phyloP scores from a whole-genome alignment of 2,113 vertebrate species.

The Herpailurus yagouaroundi region DNA sequence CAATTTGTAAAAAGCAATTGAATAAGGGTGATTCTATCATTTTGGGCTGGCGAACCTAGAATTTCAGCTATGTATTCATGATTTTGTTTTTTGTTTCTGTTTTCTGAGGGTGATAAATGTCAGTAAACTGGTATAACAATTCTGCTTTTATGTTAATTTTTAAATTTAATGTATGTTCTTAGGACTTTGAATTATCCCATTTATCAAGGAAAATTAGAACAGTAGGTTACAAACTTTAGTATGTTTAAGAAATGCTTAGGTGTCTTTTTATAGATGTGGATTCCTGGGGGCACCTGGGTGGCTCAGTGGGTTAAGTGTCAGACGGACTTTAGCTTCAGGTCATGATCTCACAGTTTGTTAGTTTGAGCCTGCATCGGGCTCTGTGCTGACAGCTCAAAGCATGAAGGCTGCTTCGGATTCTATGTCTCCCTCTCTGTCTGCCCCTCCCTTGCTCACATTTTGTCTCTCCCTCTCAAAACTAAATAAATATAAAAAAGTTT shows the following conservation, averaged over 20 bases:
- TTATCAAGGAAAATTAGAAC: background rate
- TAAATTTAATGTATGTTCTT: background rate
- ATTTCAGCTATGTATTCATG: background rate
- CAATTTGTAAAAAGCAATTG: background rate
- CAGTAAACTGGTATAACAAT: background rate
- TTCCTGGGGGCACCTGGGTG: background rate
- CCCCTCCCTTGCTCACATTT: too few species aligned
- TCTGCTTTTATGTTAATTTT: background rate
- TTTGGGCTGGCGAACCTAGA: background rate
- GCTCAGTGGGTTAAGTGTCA: too few species aligned
- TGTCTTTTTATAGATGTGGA: background rate
- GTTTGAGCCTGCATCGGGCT: too few species aligned
- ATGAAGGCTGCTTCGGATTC: too few species aligned
- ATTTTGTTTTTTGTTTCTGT: background rate
- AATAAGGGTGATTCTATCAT: background rate
- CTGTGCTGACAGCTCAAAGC: too few species aligned
- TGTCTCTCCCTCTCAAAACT: too few species aligned
- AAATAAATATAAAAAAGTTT: too few species aligned
- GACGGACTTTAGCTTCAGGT: too few species aligned
- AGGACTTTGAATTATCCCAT: background rate
- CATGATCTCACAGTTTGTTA: too few species aligned
- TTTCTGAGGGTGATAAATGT: background rate
- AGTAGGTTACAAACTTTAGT: background rate
- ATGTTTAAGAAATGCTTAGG: background rate
- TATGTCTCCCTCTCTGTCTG: too few species aligned